Base-by-base conservation (phyloP, 2,888 invertebrate species). In the Trichogramma evanescens region DNA sequence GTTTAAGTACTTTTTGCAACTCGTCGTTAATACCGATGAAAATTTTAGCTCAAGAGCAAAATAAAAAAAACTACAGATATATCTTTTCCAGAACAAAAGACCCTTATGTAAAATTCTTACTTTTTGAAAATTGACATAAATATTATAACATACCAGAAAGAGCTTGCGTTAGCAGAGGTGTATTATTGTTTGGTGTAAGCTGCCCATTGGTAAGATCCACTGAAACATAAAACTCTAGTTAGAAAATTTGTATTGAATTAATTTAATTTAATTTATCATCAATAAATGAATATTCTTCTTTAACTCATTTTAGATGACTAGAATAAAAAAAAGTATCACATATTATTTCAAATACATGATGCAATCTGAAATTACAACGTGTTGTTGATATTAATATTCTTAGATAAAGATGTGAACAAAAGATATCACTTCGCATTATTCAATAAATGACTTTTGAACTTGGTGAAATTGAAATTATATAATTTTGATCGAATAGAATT, bases 191-290 rank as follows among this genome's bases (percentile, higher is more conserved):
- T 81, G 93, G 93, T 80, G 93, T 93, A 81, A 93, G 88, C 84
- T 93, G 93, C 81, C 93, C 93, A 82, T 93, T 93, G 85, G 91
- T 89, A 84, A 93, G 88, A 86, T 93, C 93, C 87, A 93, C 93
- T 93, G 87, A 81, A 87, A 86, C 82, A 84, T 81, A 84, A 82
- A 83, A 82, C 71, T 83, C 78, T 79, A 79, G 81, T 84, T 81
- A 84, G 82, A 82, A 81, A 79, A 82, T 78, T 79, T 77, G 80
- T n/a, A 79, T 77, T 77, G 73, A 72, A 76, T 76, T 74, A 77
- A 72, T 41, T 40, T 59, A 26, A 26, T 26, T 26, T 26, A 26
- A 26, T 26, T 26, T 26, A 26, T 26, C 26, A 26, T 26, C 26
- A 26, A 2, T 26, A 26, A 26, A 26, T 1, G 26, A 26, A 26